phyloP scores from a whole-genome alignment of 92 coral and sea anemone genomes.

The Galaxea fascicularis region DNA sequence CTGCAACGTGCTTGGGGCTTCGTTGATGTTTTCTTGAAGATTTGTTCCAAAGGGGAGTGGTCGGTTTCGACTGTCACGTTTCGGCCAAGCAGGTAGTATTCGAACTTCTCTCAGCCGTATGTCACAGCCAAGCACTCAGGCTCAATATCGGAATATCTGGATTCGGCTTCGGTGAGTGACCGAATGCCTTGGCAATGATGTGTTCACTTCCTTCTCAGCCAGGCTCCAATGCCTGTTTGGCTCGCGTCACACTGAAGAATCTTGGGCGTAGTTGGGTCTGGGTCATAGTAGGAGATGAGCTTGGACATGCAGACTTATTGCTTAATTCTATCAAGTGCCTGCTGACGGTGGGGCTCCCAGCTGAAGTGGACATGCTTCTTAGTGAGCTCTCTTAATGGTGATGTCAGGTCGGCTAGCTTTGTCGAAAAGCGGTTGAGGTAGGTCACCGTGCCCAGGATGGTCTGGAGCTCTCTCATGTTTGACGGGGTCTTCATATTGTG shows the following conservation, averaged over 20 bases:
- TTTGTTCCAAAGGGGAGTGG: conserved; percentile 40
- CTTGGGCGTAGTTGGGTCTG: conserved; percentile 41
- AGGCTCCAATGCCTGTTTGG: too few species aligned
- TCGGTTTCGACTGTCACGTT: conserved; percentile 31
- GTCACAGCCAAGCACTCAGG: conserved; percentile 16
- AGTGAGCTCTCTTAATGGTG: conserved; percentile 66
- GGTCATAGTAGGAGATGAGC: conserved; percentile 53
- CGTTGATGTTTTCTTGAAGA: conserved; percentile 56
- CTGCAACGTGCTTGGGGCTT: conserved; percentile 35
- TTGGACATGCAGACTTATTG: conserved; percentile 40
- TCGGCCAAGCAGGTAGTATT: conserved; percentile 33
- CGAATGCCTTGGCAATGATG: conserved; percentile 6
- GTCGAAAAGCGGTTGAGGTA: conserved; percentile 62
- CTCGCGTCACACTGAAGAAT: conserved; percentile 57
- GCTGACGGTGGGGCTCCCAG: conserved; percentile 63
- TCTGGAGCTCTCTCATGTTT: conserved; percentile 58
- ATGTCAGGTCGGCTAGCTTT: conserved; percentile 63
- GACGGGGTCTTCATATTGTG: conserved; percentile 51
- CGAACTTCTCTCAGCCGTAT: conserved; percentile 6
- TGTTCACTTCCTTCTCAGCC: conserved; percentile 31
- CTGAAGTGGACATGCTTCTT: conserved; percentile 67
- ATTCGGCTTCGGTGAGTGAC: conserved; percentile 27
- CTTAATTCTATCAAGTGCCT: conserved; percentile 63
- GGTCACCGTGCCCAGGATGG: conserved; percentile 57
- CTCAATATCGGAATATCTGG: conserved; percentile 43